phyloP scores from a whole-genome alignment of 2,797 vertebrate genomes.

The Sebastes vulpes region DNA sequence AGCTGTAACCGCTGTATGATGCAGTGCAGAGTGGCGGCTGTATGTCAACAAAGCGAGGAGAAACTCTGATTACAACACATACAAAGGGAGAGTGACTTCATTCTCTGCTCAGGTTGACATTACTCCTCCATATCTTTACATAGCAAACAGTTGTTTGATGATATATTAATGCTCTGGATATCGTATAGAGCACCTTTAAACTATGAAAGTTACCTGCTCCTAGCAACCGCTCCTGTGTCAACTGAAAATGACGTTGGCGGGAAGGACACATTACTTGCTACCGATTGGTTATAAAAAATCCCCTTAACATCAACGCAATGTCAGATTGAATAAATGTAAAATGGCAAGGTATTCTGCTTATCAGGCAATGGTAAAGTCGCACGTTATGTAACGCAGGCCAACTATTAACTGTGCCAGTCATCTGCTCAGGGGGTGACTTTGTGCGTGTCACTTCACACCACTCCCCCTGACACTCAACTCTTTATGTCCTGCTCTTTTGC shows the following conservation, averaged over 20 bases:
- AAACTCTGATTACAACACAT: too few relatives aligned
- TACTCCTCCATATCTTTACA: too few relatives aligned
- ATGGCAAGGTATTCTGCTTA: background rate
- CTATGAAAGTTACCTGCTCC: background rate
- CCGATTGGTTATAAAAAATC: background rate
- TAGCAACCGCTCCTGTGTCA: background rate
- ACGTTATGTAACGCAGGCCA: background rate
- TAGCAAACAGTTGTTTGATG: too few relatives aligned
- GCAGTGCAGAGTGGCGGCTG: too few relatives aligned
- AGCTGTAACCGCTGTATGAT: too few relatives aligned
- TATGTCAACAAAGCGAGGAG: too few relatives aligned
- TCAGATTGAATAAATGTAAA: background rate
- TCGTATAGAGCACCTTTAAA: background rate
- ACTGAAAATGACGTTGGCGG: background rate
- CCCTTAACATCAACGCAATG: background rate
- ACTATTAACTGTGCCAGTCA: background rate
- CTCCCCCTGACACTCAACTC: background rate
- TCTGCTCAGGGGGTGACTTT: background rate
- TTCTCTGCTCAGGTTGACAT: too few relatives aligned
- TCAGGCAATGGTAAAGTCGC: accelerated
- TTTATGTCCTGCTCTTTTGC: slow-evolving; percentile 32
- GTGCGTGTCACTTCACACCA: background rate
- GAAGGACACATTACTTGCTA: too few relatives aligned
- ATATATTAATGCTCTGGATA: too few relatives aligned
- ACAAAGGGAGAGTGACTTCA: too few relatives aligned